phyloP scores from a whole-genome alignment of 1,140 invertebrate species.

The Limonius californicus region DNA sequence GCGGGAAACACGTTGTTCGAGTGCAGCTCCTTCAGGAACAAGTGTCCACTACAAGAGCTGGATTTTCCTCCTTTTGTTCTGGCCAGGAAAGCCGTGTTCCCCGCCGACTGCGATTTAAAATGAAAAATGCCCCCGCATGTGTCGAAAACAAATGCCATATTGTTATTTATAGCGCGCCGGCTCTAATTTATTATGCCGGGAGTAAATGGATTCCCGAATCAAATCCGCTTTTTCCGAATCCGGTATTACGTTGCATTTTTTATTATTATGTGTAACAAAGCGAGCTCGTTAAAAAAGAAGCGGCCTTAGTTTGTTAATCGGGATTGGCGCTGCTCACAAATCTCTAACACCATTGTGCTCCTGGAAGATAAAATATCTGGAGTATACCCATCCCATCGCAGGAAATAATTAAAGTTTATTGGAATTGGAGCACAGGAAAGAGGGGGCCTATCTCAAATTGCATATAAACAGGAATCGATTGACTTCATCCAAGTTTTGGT shows the following conservation, averaged over 20 bases:
- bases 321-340: not conserved
- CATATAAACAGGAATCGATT: slow-evolving; percentile 27
- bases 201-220: not conserved
- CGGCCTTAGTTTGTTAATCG: not conserved
- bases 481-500: not conserved
- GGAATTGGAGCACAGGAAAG: slow-evolving; percentile 20
- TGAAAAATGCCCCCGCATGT: no score
- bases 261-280: not conserved
- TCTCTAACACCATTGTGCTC: slow-evolving; percentile 2
- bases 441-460: slow-evolving; percentile 21
- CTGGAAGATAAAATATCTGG: slow-evolving; percentile 19
- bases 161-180: no score
- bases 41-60: no score
- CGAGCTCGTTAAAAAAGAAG: not conserved
- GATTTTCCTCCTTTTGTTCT: no score
- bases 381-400: slow-evolving; percentile 11
- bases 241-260: not conserved
- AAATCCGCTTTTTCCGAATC: not conserved
- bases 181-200: not conserved
- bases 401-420: slow-evolving; percentile 29
- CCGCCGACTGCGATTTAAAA: no score
- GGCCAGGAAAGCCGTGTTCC: no score
- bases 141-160: no score
- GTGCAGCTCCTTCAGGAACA: no score
- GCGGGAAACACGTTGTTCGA: no score